A percentile compares a stretch with the other conserved stretches of the same genome.
phyloP scores from a whole-genome alignment of 2,888 invertebrate species.

The Copidosoma aretas region DNA sequence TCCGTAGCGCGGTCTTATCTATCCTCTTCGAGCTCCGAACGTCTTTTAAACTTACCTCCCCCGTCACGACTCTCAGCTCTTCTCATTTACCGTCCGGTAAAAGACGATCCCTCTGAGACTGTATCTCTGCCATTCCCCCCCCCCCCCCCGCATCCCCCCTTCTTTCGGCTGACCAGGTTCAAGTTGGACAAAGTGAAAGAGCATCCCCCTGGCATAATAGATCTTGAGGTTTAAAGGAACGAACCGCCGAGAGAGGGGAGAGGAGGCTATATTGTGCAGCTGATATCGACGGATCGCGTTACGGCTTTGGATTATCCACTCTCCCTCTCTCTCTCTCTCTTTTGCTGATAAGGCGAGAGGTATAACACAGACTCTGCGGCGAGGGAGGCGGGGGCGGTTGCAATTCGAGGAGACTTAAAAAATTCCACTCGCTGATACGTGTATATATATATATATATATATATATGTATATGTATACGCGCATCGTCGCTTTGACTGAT shows the following conservation, averaged over 20 bases:
- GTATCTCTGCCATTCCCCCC: slow-evolving; percentile 10
- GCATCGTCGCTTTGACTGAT: too few species aligned
- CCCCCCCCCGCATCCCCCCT: too few species aligned
- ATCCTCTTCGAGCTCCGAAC: neutral
- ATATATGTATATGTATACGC: neutral
- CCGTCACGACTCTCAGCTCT: slow-evolving; percentile 3
- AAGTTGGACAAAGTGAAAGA: slow-evolving; percentile 32
- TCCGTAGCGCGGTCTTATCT: neutral
- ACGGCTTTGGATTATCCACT: slow-evolving; percentile 44
- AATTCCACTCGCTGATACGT: neutral
- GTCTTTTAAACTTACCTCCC: neutral
- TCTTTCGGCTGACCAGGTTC: slow-evolving; percentile 19
- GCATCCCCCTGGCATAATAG: slow-evolving; percentile 20
- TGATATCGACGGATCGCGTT: slow-evolving; percentile 47
- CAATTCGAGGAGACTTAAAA: neutral
- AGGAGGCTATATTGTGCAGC: slow-evolving; percentile 34
- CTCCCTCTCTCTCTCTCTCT: too few species aligned
- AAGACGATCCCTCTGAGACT: neutral
- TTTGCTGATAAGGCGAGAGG: slow-evolving; percentile 33
- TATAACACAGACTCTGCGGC: too few species aligned
- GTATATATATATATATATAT: too few species aligned
- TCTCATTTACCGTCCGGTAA: slow-evolving; percentile 18
- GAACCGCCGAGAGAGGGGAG: slow-evolving; percentile 2
- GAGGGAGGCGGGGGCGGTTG: neutral
- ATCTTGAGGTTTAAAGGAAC: slow-evolving; percentile 11